phyloP scores from a whole-genome alignment of 2,113 vertebrate species.

The Eulemur rufifrons region DNA sequence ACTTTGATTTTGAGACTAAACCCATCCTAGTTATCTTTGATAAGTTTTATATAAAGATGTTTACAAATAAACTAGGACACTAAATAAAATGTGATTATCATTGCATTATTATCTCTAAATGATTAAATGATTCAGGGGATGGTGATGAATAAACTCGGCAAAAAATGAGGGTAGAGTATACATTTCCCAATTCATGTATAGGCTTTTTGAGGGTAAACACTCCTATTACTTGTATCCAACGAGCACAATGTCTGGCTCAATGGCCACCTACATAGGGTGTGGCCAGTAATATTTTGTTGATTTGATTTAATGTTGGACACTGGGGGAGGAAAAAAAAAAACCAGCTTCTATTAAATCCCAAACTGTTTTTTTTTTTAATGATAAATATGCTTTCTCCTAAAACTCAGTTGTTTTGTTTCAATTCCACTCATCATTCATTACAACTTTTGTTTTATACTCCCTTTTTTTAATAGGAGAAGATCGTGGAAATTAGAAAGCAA shows the following conservation, averaged over 20 bases:
- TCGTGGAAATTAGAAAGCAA: conserved; percentile 57
- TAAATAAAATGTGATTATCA: neutral
- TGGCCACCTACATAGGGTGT: neutral
- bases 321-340: too few relatives aligned
- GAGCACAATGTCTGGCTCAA: neutral
- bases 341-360: neutral
- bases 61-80: neutral
- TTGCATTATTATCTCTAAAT: neutral
- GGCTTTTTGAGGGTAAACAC: neutral
- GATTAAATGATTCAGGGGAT: neutral
- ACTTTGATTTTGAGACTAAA: neutral
- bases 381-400: neutral
- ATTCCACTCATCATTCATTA: neutral
- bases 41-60: neutral
- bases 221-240: neutral
- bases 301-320: neutral
- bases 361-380: neutral
- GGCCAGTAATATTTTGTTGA: neutral
- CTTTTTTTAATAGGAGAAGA: conserved; percentile 60
- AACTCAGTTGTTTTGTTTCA: neutral
- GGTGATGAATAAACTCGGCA: neutral
- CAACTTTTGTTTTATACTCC: neutral
- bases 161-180: neutral
- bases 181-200: too few relatives aligned
- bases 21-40: neutral